Evolutionary conservation across 2,797 vertebrate species (phyloP).

Genomic region (Heliangelus exortis): DNA sequence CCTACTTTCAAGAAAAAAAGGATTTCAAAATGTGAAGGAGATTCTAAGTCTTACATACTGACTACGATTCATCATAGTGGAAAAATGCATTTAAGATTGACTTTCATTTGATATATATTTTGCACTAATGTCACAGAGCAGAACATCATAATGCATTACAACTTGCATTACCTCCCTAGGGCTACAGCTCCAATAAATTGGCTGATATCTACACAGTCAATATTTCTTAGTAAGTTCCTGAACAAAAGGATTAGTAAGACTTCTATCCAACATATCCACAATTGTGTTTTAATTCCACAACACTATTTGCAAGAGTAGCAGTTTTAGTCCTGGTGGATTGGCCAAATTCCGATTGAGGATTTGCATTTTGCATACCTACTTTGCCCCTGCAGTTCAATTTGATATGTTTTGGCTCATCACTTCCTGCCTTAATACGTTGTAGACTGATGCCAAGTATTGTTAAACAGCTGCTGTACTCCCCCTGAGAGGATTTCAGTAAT

Average conservation of each 20-base stretch:
- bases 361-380: slow-evolving; percentile 59
- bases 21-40: not conserved
- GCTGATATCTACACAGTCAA: slow-evolving; percentile 32
- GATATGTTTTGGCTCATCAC: slow-evolving; percentile 68
- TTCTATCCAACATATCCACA: slow-evolving; percentile 1
- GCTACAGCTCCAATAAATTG: slow-evolving; percentile 40
- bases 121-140: not conserved
- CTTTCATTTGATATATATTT: slow-evolving; percentile 12
- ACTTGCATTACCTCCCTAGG: not conserved
- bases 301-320: slow-evolving; percentile 22
- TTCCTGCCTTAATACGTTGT: slow-evolving; percentile 34
- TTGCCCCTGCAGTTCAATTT: slow-evolving; percentile 51
- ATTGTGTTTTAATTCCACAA: slow-evolving; percentile 37
- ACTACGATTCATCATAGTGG: not conserved
- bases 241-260: slow-evolving; percentile 35
- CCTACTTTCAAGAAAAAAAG: not conserved
- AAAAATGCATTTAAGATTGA: slow-evolving; percentile 27
- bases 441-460: slow-evolving; percentile 50
- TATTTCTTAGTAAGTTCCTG: slow-evolving; percentile 34
- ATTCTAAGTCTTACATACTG: not conserved
- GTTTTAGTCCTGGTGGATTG: slow-evolving; percentile 29
- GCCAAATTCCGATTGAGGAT: slow-evolving; percentile 37
- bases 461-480: slow-evolving; percentile 52
- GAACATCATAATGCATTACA: slow-evolving; percentile 14
- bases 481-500: slow-evolving; percentile 47